Evolutionary conservation across 2,113 vertebrate genomes (phyloP), one percentile per base, ranked within the genome.

Genomic region (Petrocephalus microphthalmus): DNA sequence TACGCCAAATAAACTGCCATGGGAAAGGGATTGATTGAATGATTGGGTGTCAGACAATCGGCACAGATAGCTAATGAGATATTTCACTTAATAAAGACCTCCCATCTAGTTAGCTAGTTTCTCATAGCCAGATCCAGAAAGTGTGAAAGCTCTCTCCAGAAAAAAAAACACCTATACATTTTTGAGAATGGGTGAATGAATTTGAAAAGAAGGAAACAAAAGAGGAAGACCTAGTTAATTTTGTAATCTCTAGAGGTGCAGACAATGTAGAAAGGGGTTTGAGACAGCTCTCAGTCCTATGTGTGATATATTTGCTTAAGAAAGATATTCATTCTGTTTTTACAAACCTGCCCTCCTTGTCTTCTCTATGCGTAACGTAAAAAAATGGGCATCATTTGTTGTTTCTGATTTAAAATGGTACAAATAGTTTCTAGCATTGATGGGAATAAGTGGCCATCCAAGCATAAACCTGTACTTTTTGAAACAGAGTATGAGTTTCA

Each of bases 291-390:
- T 88, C 67, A 42, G 37, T 19, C 84, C 49, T 87, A 86, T 87
- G 64, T 56, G 87, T 87, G 85, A 90, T 87, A 86, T 82, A 67
- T 60, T 78, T 85, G 81, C 42, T 88, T 84, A 37, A 86, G 84
- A 71, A 57, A 89, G 81, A 71, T 84, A 25, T 84, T 22, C 71
- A 82, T 74, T 60, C 22, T 20, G 71, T n/a, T 88, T 67, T 90
- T 90, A 81, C 89, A 74, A 45, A 33, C 49, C 84, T 87, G 67
- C 83, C 89, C 64, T 85, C 88, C 87, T 88, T 91, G 29, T 91
- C 85, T 92, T 92, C 45, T 89, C 20, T 78, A 47, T 74, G 20
- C 7, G n/a, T 84, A 20, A 84, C 5, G 5, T n/a, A n/a, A 56
- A 51, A 60, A 25, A 82, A 45, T 42, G 22, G n/a, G 22, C 1